Evolutionary conservation across 2,888 invertebrate species (phyloP), one percentile per base, ranked within the genome.

Genomic region (Leptura quadrifasciata): DNA sequence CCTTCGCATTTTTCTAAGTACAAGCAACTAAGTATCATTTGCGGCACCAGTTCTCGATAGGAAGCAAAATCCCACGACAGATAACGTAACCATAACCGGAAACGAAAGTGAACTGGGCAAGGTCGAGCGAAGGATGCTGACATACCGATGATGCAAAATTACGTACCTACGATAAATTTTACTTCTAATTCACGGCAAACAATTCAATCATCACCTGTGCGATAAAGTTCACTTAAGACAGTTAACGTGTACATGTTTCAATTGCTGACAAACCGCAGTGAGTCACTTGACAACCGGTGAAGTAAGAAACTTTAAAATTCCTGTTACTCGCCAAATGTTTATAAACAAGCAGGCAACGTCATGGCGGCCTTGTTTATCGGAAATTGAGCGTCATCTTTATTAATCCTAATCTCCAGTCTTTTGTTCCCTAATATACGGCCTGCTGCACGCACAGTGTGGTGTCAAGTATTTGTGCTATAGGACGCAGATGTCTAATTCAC

Each of bases 381-480:
- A 57, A 68, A 57, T 54, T 47, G 21, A 64, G 20, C 68, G 68
- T 68, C 68, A 68, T 57, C 68, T 54, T 68, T 68, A 68, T 68
- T 68, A 68, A 68, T 68, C 68, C 68, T 68, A 57, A 68, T 68
- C 68, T 67, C 67, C 54, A 67, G 54, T 67, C 67, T 55, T 68
- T 68, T 68, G 68, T 68, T 57, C 54, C 54, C 65, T n/a, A 57
- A 17, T 20, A 35, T 17, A 10, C 47, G 63, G 39, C 63, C 18
- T 20, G 39, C 20, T 64, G 39, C 15, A 12, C 17, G 17, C n/a
- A 4, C 20, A 57, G 57, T 57, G 57, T 20, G 1, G 20, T 52
- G 52, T 52, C 3, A 57, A 10, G 9, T 10, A 57, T 20, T 8
- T 2, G 12, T 57, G 20, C 2, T 21, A 18, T 57, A 12, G 6